Percentiles rank a stretch among this genome's conserved stretches.
phyloP scores from a whole-genome alignment of 2,888 invertebrate genomes.

The Anthrax anthrax region DNA sequence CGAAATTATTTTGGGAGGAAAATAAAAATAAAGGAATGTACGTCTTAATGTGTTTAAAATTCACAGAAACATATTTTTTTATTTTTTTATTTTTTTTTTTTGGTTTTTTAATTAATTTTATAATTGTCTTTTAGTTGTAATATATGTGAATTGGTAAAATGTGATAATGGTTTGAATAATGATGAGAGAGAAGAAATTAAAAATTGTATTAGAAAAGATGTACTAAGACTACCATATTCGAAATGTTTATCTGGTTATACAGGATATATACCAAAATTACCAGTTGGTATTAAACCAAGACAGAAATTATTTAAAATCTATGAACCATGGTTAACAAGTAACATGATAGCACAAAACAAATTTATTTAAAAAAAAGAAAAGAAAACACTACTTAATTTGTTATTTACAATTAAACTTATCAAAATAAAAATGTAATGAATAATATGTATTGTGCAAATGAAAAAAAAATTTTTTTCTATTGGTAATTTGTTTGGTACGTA shows the following conservation, averaged over 20 bases:
- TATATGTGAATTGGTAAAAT: slow-evolving; percentile 6
- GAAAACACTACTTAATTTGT: no score
- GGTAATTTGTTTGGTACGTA: no score
- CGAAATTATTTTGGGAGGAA: slow-evolving; percentile 11
- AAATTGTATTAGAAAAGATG: slow-evolving; percentile 5
- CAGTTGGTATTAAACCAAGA: slow-evolving; percentile 9
- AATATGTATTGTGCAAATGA: no score
- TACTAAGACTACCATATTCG: slow-evolving; percentile 10
- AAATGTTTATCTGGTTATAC: slow-evolving; percentile 11
- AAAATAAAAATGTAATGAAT: no score
- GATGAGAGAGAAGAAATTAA: slow-evolving; percentile 8
- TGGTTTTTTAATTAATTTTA: no score
- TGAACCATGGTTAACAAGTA: slow-evolving; percentile 6
- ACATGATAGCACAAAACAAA: background rate
- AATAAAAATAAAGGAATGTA: slow-evolving; percentile 6
- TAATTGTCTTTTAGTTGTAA: background rate
- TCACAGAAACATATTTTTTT: background rate
- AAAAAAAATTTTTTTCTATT: no score
- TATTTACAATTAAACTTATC: no score
- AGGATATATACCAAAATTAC: slow-evolving; percentile 11
- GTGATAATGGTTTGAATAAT: background rate
- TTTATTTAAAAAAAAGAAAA: no score
- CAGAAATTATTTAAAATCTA: slow-evolving; percentile 10
- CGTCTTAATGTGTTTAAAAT: background rate
- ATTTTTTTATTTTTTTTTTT: no score